phyloP scores from a whole-genome alignment of 2,113 vertebrate genomes.

The Anolis carolinensis region DNA sequence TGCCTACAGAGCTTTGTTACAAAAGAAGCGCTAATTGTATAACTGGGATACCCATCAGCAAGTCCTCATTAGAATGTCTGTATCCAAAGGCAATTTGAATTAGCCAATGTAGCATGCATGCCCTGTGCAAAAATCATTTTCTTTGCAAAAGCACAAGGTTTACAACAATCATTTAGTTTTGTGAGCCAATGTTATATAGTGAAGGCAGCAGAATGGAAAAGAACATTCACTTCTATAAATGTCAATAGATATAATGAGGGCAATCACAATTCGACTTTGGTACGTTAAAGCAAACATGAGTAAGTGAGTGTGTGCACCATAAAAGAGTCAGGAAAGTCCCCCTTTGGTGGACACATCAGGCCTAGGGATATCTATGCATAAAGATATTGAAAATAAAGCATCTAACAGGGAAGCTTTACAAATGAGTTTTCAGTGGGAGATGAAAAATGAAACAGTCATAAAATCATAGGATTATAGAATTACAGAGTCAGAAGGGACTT shows the following conservation, averaged over 20 bases:
- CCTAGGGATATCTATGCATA: not conserved
- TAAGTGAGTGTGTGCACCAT: not conserved
- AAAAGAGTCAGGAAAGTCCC: not conserved
- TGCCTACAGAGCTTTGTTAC: slow-evolving; percentile 21
- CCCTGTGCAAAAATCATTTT: not conserved
- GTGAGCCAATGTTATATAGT: not conserved
- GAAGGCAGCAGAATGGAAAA: not conserved
- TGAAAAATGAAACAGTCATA: not conserved
- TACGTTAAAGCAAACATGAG: not conserved
- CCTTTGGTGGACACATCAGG: too few relatives aligned
- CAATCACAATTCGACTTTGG: not conserved
- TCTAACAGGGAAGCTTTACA: not conserved
- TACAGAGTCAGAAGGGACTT: too few relatives aligned
- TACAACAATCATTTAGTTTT: not conserved
- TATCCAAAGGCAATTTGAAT: not conserved
- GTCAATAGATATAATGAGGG: not conserved
- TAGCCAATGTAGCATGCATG: fast-evolving
- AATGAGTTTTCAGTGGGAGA: not conserved
- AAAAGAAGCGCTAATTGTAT: not conserved
- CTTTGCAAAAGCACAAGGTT: fast-evolving
- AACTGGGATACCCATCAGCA: slow-evolving; percentile 30
- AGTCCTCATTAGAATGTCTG: not conserved
- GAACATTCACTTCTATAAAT: not conserved
- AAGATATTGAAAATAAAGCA: not conserved
- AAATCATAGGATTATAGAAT: too few relatives aligned